phyloP scores from a whole-genome alignment of 2,797 vertebrate genomes.

The Microhierax caerulescens region DNA sequence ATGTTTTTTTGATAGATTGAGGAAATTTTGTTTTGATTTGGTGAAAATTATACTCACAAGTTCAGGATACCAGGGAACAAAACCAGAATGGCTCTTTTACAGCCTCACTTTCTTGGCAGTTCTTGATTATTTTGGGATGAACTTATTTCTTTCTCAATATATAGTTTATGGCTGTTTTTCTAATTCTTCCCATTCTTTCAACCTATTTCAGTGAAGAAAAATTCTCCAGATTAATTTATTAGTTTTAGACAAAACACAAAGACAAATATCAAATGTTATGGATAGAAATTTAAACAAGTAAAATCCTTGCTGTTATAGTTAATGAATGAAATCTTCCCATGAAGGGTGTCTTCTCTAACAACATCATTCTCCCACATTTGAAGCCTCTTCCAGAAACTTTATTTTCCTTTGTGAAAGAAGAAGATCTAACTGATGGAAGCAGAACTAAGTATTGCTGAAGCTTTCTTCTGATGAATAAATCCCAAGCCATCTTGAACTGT shows the following conservation, averaged over 20 bases:
- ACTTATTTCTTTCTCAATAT: background rate
- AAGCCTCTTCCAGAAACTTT: background rate
- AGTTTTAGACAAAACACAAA: background rate
- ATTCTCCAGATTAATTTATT: background rate
- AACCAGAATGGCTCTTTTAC: background rate
- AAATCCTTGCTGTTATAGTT: background rate
- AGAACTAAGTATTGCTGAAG: background rate
- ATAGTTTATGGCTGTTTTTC: background rate
- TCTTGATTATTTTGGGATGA: accelerated
- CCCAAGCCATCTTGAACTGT: background rate
- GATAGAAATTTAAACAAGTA: background rate
- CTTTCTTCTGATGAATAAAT: background rate
- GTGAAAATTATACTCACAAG: background rate
- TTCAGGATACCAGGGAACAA: background rate
- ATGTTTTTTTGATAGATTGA: background rate
- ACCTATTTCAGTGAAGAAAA: background rate
- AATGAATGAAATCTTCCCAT: background rate
- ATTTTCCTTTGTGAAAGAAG: background rate
- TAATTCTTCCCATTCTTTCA: background rate
- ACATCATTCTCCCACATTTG: accelerated
- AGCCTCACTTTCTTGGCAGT: background rate
- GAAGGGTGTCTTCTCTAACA: background rate
- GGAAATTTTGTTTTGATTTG: background rate
- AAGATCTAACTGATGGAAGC: background rate
- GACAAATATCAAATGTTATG: background rate